Conservation (phyloP, 2,797 vertebrate species). For the Lindbergichthys nudifrons region DNA sequence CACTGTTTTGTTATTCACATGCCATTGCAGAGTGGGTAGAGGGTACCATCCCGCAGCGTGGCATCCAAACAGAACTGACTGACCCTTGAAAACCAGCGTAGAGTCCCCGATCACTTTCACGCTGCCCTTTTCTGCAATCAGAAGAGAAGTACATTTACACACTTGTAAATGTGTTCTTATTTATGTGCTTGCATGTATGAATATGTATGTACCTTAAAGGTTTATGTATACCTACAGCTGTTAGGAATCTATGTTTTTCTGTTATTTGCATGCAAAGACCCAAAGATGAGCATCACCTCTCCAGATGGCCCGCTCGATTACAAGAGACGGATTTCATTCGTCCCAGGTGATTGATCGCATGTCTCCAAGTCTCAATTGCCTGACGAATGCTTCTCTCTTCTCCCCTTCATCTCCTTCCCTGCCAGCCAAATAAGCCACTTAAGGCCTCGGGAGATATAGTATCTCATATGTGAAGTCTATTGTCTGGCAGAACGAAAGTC, state of each 20-base stretch:
- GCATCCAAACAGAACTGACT: slow-evolving; percentile 83
- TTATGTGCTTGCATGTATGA: neutral
- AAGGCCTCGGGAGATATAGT: slow-evolving; percentile 55
- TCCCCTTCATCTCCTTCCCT: slow-evolving; percentile 49
- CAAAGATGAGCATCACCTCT: slow-evolving; percentile 27
- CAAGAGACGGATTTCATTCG: slow-evolving; percentile 50
- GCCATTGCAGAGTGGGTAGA: slow-evolving; percentile 86
- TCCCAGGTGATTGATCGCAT: slow-evolving; percentile 54
- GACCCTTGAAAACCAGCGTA: slow-evolving; percentile 76
- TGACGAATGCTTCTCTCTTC: slow-evolving; percentile 47
- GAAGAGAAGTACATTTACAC: slow-evolving; percentile 13
- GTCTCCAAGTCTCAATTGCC: slow-evolving; percentile 55
- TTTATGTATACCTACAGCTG: neutral
- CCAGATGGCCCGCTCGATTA: slow-evolving; percentile 27
- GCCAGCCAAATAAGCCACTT: slow-evolving; percentile 66
- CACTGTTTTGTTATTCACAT: slow-evolving; percentile 75
- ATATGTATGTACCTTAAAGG: neutral
- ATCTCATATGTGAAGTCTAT: slow-evolving; percentile 60
- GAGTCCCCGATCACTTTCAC: slow-evolving; percentile 79
- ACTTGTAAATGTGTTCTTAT: neutral
- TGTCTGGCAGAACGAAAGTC: slow-evolving; percentile 61
- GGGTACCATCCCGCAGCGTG: slow-evolving; percentile 87
- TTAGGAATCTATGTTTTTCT: slow-evolving; percentile 11
- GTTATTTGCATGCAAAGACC: neutral
- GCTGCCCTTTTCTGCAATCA: slow-evolving; percentile 85